phyloP scores from a whole-genome alignment of 2,888 invertebrate species.

The Synanthedon formicaeformis region DNA sequence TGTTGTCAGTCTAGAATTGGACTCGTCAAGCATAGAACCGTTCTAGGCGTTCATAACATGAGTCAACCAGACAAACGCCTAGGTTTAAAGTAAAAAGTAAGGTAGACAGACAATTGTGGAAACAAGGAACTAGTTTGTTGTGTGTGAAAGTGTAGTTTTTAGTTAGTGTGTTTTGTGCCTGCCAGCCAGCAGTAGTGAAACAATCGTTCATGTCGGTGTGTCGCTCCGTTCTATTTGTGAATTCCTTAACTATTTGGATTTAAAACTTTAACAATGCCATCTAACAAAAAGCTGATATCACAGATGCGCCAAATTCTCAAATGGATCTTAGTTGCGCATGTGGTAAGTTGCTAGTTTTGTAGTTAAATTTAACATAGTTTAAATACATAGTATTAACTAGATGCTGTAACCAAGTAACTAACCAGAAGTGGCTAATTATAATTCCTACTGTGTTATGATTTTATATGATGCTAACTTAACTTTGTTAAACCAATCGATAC shows the following conservation, averaged over 20 bases:
- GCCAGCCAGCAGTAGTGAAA: slow-evolving; percentile 58
- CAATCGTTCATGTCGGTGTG: slow-evolving; percentile 61
- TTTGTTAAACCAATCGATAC: too few relatives aligned
- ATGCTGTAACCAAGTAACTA: too few relatives aligned
- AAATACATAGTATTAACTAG: background rate
- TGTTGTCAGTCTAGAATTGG: slow-evolving; percentile 69
- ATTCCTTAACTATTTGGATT: slow-evolving; percentile 38
- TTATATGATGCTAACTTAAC: too few relatives aligned
- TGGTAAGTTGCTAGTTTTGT: slow-evolving; percentile 42
- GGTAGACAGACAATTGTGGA: slow-evolving; percentile 33
- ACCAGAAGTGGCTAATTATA: too few relatives aligned
- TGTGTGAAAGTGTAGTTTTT: slow-evolving; percentile 64
- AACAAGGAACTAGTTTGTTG: slow-evolving; percentile 44
- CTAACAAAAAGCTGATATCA: slow-evolving; percentile 58
- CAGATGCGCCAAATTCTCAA: slow-evolving; percentile 60
- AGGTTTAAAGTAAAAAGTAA: slow-evolving; percentile 32
- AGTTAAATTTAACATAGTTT: background rate
- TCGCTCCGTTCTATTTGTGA: slow-evolving; percentile 59
- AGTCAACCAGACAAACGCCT: slow-evolving; percentile 54
- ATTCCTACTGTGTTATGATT: too few relatives aligned
- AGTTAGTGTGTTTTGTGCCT: slow-evolving; percentile 48
- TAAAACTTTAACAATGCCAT: slow-evolving; percentile 47
- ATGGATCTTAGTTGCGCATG: slow-evolving; percentile 61
- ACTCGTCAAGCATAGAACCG: slow-evolving; percentile 57
- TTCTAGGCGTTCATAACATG: slow-evolving; percentile 59